Percentiles rank a stretch among this genome's conserved stretches.
These are phyloP conservation scores for Brienomyrus brachyistius DNA, from an alignment of 2,113 vertebrate genomes.

Conservation along the genomic window DNA sequence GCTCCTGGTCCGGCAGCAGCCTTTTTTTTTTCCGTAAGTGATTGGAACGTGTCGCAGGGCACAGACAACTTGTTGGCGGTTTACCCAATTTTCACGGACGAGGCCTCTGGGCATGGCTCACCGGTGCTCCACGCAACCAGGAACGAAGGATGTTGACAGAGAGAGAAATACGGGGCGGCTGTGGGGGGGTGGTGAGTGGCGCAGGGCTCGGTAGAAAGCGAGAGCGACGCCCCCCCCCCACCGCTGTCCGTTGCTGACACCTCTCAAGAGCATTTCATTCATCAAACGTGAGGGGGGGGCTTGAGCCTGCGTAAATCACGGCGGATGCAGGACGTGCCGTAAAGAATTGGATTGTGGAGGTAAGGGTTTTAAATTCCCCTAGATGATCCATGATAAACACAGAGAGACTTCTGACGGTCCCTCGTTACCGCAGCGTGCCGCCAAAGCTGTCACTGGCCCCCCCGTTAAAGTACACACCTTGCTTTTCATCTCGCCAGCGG, in stretches of 20 bases:
- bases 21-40: background rate
- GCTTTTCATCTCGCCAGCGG: conserved; percentile 17
- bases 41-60: background rate
- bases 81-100: background rate
- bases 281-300: conserved; percentile 50
- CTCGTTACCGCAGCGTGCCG: conserved; percentile 51
- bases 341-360: conserved; percentile 61
- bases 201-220: conserved; percentile 12
- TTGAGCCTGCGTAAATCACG: conserved; percentile 58
- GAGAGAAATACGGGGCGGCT: background rate
- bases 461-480: conserved; percentile 4
- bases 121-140: background rate
- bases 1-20: background rate
- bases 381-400: conserved; percentile 31
- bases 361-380: conserved; percentile 63
- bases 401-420: conserved; percentile 53
- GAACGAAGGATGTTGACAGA: background rate
- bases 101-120: background rate
- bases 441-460: conserved; percentile 51
- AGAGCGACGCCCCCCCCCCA: conserved; percentile 24
- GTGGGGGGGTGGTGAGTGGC: background rate
- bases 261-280: conserved; percentile 58
- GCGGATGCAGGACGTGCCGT: conserved; percentile 55
- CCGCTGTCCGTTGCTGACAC: conserved; percentile 55
- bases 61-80: background rate